Evolutionary conservation across 1,140 invertebrate species (phyloP), one percentile per base, ranked within the genome.

Genomic region (Trinorchestia longiramus): DNA sequence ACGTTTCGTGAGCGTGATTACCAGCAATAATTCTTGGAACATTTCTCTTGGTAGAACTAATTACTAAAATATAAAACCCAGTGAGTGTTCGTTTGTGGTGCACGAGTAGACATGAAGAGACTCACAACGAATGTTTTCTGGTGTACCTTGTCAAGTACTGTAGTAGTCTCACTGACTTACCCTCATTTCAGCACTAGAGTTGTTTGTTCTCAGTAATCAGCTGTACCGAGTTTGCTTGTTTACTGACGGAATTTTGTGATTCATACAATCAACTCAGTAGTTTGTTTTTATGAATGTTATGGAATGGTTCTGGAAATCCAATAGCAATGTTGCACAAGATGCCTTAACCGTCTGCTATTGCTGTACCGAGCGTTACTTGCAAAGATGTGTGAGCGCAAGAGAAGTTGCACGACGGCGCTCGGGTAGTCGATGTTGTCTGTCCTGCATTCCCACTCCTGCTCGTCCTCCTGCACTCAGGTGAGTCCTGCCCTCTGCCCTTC

Each of bases 141-240:
- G 15, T 77, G 8, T 36, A 23, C 28, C 28, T 28, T 36, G 15
- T 36, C 62, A 77, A 77, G 28, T 19, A 77, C 15, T 28, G 62
- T 77, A 77, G 62, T 77, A 23, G 1, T 28, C 62, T 77, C 15
- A 77, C 36, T 23, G 62, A 53, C 62, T 36, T 3, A 77, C 62
- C 8, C 36, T 77, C 62, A 36, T 77, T 77, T 11, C 15, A 36
- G 28, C 62, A 77, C 62, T 36, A 53, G 11, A 23, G 62, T 19
- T 19, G 47, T 77, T 77, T 77, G 15, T 36, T 77, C 62, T 36
- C 28, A 36, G 62, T 36, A 77, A 77, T 77, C 15, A 19, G 15
- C 62, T 77, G 62, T 77, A 77, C 62, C 62, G 62, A 77, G 62
- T 77, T 77, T 77, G 62, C 62, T 77, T 77, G 62, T 77, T 77